Base-by-base conservation (phyloP, 2,113 vertebrate species). In the Phyllopteryx taeniolatus region DNA sequence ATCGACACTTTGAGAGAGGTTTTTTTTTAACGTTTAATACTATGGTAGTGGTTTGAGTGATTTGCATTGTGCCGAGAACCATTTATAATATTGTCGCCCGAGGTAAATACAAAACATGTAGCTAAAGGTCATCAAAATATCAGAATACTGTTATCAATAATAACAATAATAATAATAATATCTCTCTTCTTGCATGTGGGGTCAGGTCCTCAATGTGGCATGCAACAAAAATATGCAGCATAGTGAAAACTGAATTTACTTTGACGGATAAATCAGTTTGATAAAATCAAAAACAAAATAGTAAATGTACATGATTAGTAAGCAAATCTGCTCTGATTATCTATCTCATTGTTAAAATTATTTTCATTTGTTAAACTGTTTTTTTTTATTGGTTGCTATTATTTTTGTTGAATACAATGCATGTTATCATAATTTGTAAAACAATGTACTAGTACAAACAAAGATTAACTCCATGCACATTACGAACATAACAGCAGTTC, bases 401-500 rank as follows among this genome's bases (percentile, higher is more conserved):
- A 9, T 49, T 22, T 44, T 22, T 65, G 11, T 44, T 7, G 2
- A 43, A 56, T 60, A 60, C 14, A 10, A 27, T 35, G 14, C 59
- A 61, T 61, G 31, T 61, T 61, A 17, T 35, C 17, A 61, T 53
- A 68, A 70, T 79, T 70, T 75, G 71, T 68, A 39, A 62, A 39
- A 17, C 7, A 35, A 19, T 62, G 6, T 59, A 27, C 4, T 31
- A 3, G 12, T n/a, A 22, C 8, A 12, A 22, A 13, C 7, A 62
- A 62, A 33, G 8, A 63, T 19, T 39, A 42, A 42, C 3, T 43
- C 3, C 4, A n/a, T 20, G 14, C 33, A 61, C 15, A 61, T 39
- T 39, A 75, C 35, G 44, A 68, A 79, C 15, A 78, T n/a, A 20
- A 75, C 65, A 70, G 51, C 33, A 47, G n/a, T 71, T 68, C 43